Base-by-base conservation (phyloP, 2,797 vertebrate species). In the Nyctibius grandis region DNA sequence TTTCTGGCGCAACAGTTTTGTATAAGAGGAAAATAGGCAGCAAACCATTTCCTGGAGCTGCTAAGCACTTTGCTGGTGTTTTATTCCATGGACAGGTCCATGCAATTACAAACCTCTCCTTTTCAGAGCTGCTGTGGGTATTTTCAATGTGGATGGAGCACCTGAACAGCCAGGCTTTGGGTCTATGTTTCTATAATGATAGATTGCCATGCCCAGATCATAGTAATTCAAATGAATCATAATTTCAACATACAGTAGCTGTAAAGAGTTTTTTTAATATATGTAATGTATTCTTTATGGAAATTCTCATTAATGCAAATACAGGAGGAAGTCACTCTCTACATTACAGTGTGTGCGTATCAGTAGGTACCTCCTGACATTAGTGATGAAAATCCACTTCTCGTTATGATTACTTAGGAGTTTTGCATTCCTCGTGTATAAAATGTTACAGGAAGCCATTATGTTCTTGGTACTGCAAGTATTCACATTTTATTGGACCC, bases 281-380 rank as follows among this genome's bases (percentile, higher is more conserved):
- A 86, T 90, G 83, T 92, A 88, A 96, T 93, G 72, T 65, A 34
- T 96, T 93, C 85, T 92, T 94, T 88, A 95, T 95, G 93, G 93
- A 96, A 96, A 92, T 96, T 95, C 91, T 96, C 92, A 92, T 95
- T 96, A 93, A 93, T 94, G 92, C 94, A 95, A 96, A 96, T 95
- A 88, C 88, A 78, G 59, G 76, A 96, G 85, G 76, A 92, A 95
- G 87, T 80, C 82, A 63, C 82, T 92, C 28, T 90, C 69, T 83
- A 34, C 90, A 92, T 95, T 96, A 93, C 64, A 84, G 84, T 0
- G 0, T 57, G 47, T 59, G 76, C 78, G 47, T 91, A 96, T 89
- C 84, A 91, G 84, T 78, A 95, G 86, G 87, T 94, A 75, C 75
- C 86, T 94, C 47, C 91, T 96, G 92, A 89, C 92, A 91, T 88